Conservation (phyloP, 2,113 vertebrate genomes). For the Sciurus niger region DNA sequence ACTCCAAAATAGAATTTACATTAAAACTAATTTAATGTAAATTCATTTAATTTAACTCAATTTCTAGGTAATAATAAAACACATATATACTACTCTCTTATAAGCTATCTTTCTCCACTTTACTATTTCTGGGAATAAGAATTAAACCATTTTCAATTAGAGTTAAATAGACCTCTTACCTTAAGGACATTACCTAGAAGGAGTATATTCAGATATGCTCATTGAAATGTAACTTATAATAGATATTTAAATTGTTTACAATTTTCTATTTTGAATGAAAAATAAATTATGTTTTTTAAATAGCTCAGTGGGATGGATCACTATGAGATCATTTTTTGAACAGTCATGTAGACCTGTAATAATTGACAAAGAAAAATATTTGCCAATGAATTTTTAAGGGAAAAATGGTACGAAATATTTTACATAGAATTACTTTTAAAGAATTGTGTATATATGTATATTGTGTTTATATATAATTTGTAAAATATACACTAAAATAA, state of each 20-base stretch:
- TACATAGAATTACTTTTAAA: slow-evolving; percentile 20
- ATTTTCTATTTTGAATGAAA: not conserved
- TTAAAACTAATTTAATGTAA: not conserved
- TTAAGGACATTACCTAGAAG: not conserved
- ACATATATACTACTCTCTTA: not conserved
- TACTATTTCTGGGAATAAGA: not conserved
- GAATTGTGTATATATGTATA: not conserved
- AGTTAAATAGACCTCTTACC: not conserved
- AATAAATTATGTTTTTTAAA: not conserved
- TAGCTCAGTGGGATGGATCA: not conserved
- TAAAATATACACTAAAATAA: not conserved
- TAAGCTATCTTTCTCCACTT: not conserved
- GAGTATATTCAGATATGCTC: not conserved
- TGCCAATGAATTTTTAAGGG: not conserved
- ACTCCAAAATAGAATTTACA: not conserved
- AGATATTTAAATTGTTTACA: slow-evolving; percentile 8
- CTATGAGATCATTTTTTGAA: not conserved
- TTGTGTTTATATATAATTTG: not conserved
- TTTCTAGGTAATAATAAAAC: not conserved
- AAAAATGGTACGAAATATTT: not conserved
- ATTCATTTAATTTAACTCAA: not conserved
- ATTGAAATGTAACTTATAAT: not conserved
- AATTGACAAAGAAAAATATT: not conserved
- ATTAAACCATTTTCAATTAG: not conserved
- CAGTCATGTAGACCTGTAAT: not conserved